Conservation (phyloP, 2,888 invertebrate genomes). For the Cecidostiba fungosa region DNA sequence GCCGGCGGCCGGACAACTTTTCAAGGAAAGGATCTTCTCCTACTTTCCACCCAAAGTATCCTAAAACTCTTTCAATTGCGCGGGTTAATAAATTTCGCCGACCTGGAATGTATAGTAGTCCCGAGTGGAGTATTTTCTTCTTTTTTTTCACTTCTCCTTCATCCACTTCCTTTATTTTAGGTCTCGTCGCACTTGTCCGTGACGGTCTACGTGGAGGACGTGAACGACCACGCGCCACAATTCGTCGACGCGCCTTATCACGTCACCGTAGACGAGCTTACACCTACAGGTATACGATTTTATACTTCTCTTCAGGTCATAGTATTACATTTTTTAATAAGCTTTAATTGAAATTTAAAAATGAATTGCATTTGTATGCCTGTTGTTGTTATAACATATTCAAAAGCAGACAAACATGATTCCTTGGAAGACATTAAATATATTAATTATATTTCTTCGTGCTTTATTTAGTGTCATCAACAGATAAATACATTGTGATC, state of each 20-base stretch:
- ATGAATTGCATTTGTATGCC: background rate
- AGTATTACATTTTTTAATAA: background rate
- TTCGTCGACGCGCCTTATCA: conserved; percentile 91
- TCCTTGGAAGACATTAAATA: too few species aligned
- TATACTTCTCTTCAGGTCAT: background rate
- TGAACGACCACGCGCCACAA: conserved; percentile 91
- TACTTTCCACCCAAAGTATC: conserved; percentile 37
- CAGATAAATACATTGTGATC: too few species aligned
- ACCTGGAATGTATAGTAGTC: conserved; percentile 3
- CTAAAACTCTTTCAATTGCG: conserved; percentile 48
- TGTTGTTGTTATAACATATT: background rate
- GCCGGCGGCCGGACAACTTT: conserved; percentile 33
- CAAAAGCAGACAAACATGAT: background rate
- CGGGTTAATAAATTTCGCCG: conserved; percentile 42
- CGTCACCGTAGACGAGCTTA: conserved; percentile 90
- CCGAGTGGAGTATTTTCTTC: background rate
- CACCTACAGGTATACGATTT: conserved; percentile 84
- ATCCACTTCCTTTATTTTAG: conserved; percentile 80
- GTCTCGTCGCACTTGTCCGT: conserved; percentile 91
- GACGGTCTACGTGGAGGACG: conserved; percentile 93
- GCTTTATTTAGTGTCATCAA: too few species aligned
- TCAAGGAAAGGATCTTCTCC: conserved; percentile 21
- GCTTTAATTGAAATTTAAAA: background rate
- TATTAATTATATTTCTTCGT: too few species aligned
- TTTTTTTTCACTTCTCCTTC: background rate